Evolutionary conservation across 2,888 invertebrate species (phyloP).

Genomic region (Anticlea derivata): DNA sequence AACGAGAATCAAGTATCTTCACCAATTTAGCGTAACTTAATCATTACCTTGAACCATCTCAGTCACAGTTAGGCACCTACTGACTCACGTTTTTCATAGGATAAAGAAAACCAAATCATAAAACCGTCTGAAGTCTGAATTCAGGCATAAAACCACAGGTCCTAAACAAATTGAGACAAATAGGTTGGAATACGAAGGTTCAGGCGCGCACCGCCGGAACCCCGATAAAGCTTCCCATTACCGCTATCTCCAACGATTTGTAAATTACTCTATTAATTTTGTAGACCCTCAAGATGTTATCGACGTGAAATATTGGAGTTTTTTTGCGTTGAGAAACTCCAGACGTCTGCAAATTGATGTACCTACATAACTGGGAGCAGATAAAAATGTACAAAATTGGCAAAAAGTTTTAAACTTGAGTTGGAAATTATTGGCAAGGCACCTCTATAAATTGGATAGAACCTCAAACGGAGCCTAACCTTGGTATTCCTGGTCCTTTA

Average conservation of each 20-base stretch:
- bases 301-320: conserved; percentile 50
- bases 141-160: conserved; percentile 13
- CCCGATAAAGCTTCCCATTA: conserved; percentile 33
- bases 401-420: neutral
- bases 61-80: neutral
- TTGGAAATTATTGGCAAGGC: no score
- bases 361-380: conserved; percentile 2
- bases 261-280: conserved; percentile 62
- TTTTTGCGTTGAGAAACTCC: conserved; percentile 24
- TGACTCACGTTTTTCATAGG: neutral
- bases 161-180: conserved; percentile 35
- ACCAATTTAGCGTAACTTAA: neutral
- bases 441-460: no score
- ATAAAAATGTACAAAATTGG: conserved; percentile 11
- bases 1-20: no score
- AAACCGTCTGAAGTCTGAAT: neutral
- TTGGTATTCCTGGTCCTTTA: no score
- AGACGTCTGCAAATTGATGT: conserved; percentile 20
- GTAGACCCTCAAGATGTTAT: conserved; percentile 50
- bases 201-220: conserved; percentile 15
- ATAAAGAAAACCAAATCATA: no score
- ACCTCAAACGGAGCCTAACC: no score
- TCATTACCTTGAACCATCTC: no score
- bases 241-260: conserved; percentile 51
- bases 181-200: conserved; percentile 24